phyloP scores from a whole-genome alignment of 2,888 invertebrate genomes.

The Candidula unifasciata region DNA sequence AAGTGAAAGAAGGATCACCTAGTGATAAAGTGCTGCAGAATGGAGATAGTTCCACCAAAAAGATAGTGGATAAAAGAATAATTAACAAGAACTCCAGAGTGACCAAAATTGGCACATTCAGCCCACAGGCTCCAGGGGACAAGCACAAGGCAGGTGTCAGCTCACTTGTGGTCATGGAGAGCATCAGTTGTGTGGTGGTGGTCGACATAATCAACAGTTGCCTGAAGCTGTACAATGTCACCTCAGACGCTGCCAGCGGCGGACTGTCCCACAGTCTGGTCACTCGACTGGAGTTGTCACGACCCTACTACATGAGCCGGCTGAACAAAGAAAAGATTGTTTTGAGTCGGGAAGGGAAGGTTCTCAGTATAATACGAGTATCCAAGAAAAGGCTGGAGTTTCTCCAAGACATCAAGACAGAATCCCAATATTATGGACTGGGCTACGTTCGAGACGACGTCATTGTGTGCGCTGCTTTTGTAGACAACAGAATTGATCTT shows the following conservation, averaged over 20 bases:
- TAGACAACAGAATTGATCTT: slow-evolving; percentile 42
- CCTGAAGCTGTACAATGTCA: slow-evolving; percentile 41
- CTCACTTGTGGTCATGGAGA: slow-evolving; percentile 44
- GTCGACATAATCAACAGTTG: slow-evolving; percentile 48
- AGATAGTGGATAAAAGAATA: neutral
- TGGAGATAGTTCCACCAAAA: neutral
- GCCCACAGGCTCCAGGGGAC: slow-evolving; percentile 39
- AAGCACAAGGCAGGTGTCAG: slow-evolving; percentile 42
- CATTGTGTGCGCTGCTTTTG: slow-evolving; percentile 38
- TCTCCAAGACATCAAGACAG: slow-evolving; percentile 12
- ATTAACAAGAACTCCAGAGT: slow-evolving; percentile 31
- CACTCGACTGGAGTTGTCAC: slow-evolving; percentile 24
- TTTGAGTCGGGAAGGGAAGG: slow-evolving; percentile 24
- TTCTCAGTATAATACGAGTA: slow-evolving; percentile 36
- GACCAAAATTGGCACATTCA: slow-evolving; percentile 10
- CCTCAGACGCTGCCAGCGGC: neutral
- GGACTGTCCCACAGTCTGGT: slow-evolving; percentile 5
- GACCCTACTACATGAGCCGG: slow-evolving; percentile 42
- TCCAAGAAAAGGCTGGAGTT: slow-evolving; percentile 42
- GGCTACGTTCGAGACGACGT: slow-evolving; percentile 24
- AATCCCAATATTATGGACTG: slow-evolving; percentile 44
- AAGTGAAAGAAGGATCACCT: neutral
- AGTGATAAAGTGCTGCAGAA: slow-evolving; percentile 10
- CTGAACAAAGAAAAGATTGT: slow-evolving; percentile 29
- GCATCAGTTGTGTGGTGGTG: slow-evolving; percentile 33